Evolutionary conservation across 2,113 vertebrate genomes (phyloP).

Genomic region (Oncorhynchus mykiss): DNA sequence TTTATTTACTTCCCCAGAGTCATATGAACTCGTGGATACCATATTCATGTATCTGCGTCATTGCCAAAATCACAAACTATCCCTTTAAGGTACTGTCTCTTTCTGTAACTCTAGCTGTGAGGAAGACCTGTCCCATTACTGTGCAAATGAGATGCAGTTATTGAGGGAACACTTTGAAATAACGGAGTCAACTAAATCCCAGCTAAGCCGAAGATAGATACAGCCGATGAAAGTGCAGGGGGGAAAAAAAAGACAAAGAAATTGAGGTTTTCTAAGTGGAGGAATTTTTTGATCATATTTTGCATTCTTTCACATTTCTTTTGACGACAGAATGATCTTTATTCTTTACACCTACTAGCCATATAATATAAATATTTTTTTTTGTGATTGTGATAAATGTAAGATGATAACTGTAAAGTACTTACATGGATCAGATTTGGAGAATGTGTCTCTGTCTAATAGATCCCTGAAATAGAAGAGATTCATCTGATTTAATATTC

Average conservation of each 20-base stretch:
- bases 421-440: conserved; percentile 95
- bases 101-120: conserved; percentile 34
- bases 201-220: conserved; percentile 45
- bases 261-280: neutral
- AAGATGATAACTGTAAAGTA: conserved; percentile 39
- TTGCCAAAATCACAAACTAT: too few species aligned
- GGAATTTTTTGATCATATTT: neutral
- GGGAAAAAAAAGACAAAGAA: neutral
- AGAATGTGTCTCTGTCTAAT: conserved; percentile 94
- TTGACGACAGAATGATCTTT: neutral
- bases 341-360: neutral
- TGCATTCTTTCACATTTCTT: neutral
- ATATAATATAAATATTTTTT: neutral
- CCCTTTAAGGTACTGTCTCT: conserved; percentile 23
- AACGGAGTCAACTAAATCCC: conserved; percentile 63
- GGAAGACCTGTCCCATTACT: conserved; percentile 69
- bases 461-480: conserved; percentile 78
- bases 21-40: too few species aligned
- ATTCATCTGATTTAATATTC: neutral
- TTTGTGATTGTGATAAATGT: too few species aligned
- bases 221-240: neutral
- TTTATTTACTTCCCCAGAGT: too few species aligned
- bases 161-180: conserved; percentile 63
- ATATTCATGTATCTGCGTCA: too few species aligned
- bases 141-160: conserved; percentile 70